Base-by-base conservation (phyloP, 2,113 vertebrate species). In the Hippocampus comes region DNA sequence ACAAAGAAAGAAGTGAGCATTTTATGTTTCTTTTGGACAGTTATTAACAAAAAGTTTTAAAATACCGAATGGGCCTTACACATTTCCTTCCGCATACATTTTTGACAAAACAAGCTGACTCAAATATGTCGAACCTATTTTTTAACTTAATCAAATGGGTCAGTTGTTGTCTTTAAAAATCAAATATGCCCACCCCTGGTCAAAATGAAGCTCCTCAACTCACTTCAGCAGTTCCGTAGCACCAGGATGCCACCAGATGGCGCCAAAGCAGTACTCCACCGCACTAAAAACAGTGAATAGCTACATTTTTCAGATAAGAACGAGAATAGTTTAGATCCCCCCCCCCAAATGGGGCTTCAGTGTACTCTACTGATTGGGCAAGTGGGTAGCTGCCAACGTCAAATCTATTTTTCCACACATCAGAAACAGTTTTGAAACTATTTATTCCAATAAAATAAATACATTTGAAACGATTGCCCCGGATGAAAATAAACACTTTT, bases 381-480 rank as follows among this genome's bases (percentile, higher is more conserved):
- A 59, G 56, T 59, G 23, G 23, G 56, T 27, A 27, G n/a, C 55
- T 57, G 15, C 3, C 5, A 79, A 77, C 64, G 75, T 67, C 76
- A 64, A 81, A 55, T 41, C 20, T 27, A 38, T 8, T 18, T 84
- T 86, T 89, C 82, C 84, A 86, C 82, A 83, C 80, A 73, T 68
- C 80, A 77, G 80, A 84, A 84, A 87, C 86, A 78, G 78, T 89
- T 38, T 87, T 87, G 74, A 89, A 89, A 91, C 89, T 87, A 81
- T 88, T 94, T 90, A 93, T 93, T 93, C 90, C 83, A 86, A 72
- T 86, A 93, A 87, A 91, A 94, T 92, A 92, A 90, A 89, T 90
- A 93, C 88, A 89, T 90, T 71, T 92, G 86, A 84, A 89, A 87
- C 87, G 5, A 38, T 6, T 38, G 34, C 34, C 34, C 34, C 34